phyloP scores from a whole-genome alignment of 2,797 vertebrate species.

The Microchirus variegatus region DNA sequence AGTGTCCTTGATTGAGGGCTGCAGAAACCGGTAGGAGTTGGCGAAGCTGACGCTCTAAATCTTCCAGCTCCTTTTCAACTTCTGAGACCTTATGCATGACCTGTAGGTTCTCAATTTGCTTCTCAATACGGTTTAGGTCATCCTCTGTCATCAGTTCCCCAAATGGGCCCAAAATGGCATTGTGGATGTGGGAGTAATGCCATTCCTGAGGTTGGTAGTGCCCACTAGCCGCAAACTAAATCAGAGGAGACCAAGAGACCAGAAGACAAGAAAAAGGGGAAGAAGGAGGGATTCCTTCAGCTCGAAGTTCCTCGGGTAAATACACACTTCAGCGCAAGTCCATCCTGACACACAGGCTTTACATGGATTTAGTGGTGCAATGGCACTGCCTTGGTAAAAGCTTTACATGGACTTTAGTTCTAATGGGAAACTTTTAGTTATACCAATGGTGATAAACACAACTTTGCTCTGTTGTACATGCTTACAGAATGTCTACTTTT shows the following conservation, averaged over 20 bases:
- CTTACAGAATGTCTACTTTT: constrained; percentile 25
- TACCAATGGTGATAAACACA: constrained; percentile 5
- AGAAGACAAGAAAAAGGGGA: constrained; percentile 76
- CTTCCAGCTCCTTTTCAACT: constrained; percentile 86
- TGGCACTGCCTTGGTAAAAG: constrained; percentile 77
- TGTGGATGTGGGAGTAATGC: constrained; percentile 85
- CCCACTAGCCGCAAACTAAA: constrained; percentile 89
- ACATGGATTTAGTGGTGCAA: constrained; percentile 95
- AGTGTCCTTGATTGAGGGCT: constrained; percentile 81
- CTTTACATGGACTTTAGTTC: constrained; percentile 28
- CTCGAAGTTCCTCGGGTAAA: constrained; percentile 64
- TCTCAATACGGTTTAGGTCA: constrained; percentile 90
- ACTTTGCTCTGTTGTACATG: constrained; percentile 12
- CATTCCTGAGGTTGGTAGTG: constrained; percentile 87
- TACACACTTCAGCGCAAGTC: constrained; percentile 74
- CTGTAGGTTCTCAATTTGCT: constrained; percentile 94
- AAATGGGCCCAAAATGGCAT: constrained; percentile 90
- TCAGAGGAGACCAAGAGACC: constrained; percentile 78
- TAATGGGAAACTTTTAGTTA: constrained; percentile 12
- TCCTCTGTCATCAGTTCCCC: constrained; percentile 93
- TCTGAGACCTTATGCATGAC: constrained; percentile 92
- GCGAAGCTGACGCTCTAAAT: constrained; percentile 86
- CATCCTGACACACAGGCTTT: constrained; percentile 81
- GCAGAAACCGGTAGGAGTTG: constrained; percentile 86
- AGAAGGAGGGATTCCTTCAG: constrained; percentile 85